These are phyloP conservation scores for Mustela lutreola DNA, from an alignment of 2,113 vertebrate genomes.

Conservation along the genomic window DNA sequence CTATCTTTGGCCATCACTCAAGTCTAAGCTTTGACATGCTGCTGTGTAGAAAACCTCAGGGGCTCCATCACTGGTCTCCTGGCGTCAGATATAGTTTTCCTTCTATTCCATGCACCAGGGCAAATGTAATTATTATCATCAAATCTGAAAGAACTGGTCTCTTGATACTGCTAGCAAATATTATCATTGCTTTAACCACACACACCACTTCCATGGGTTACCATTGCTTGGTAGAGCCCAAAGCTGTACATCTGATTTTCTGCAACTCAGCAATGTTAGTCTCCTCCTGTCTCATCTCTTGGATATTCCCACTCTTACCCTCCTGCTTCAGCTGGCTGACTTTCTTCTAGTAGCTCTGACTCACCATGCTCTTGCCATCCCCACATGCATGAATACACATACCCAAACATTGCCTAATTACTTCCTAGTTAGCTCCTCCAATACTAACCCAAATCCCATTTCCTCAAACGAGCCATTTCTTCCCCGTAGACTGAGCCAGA, in stretches of 20 bases:
- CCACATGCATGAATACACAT: not conserved
- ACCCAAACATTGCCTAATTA: not conserved
- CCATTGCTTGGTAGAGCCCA: not conserved
- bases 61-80: not conserved
- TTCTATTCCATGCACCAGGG: not conserved
- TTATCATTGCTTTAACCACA: not conserved
- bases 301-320: not conserved
- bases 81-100: not conserved
- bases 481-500: not conserved
- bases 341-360: not conserved
- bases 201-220: not conserved
- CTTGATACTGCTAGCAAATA: no score
- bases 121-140: not conserved
- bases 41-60: not conserved
- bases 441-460: not conserved
- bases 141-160: no score
- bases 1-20: not conserved
- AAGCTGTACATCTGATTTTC: not conserved
- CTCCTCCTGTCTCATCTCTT: not conserved
- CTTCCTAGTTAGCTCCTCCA: not conserved
- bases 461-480: not conserved
- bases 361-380: not conserved
- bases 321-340: not conserved
- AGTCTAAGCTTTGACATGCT: not conserved
- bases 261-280: not conserved